A percentile compares a stretch with the other conserved stretches of the same genome.
Conservation (phyloP, 2,113 vertebrate genomes). For the Chlorodrepanis virens region DNA sequence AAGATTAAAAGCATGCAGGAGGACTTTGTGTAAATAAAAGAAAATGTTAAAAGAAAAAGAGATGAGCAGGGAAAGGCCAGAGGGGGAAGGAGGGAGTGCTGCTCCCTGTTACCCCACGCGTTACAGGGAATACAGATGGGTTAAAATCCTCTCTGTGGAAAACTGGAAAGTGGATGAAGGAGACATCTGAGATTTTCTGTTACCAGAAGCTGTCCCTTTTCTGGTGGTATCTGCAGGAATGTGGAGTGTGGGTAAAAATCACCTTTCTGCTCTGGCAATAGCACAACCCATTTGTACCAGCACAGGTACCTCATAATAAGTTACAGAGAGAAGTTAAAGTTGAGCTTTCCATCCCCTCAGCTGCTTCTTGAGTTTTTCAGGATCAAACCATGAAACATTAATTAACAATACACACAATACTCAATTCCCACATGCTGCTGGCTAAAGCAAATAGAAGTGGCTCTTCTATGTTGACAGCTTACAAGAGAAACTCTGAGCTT, state of each 20-base stretch:
- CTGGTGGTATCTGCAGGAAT: neutral
- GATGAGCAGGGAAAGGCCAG: neutral
- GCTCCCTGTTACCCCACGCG: neutral
- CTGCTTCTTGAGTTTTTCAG: neutral
- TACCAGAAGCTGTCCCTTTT: neutral
- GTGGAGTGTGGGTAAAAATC: neutral
- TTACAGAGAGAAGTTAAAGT: neutral
- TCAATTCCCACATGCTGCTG: neutral
- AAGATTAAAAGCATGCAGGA: neutral
- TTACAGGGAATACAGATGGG: neutral
- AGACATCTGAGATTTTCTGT: neutral
- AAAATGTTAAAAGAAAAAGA: neutral
- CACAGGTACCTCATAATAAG: accelerated
- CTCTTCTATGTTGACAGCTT: neutral
- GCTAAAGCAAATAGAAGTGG: neutral
- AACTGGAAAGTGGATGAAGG: neutral
- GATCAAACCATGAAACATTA: neutral
- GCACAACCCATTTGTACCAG: neutral
- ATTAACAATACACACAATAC: neutral
- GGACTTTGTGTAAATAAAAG: neutral
- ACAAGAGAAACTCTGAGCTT: neutral
- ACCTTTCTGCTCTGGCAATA: neutral
- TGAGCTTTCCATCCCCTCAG: neutral
- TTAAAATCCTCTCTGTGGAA: neutral
- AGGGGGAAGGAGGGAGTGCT: neutral